phyloP scores from a whole-genome alignment of 1,140 invertebrate genomes.

The Ephestia elutella region DNA sequence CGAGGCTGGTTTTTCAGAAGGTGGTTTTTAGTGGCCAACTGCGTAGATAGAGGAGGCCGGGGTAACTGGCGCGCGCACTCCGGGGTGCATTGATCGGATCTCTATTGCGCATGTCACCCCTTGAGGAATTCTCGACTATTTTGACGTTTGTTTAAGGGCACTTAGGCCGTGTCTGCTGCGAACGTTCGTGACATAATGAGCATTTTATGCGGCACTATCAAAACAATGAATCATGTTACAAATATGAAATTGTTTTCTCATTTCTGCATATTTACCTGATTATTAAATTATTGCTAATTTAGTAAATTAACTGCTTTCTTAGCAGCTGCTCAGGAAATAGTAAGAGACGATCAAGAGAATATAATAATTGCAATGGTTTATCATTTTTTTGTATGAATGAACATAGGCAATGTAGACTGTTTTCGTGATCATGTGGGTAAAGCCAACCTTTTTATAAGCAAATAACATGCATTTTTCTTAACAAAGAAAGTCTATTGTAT shows the following conservation, averaged over 20 bases:
- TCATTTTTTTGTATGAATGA: too few relatives aligned
- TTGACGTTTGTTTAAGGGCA: conserved; percentile 53
- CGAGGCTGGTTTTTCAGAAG: conserved; percentile 42
- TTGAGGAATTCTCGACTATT: conserved; percentile 47
- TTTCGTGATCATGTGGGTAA: not conserved
- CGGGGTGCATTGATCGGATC: conserved; percentile 63
- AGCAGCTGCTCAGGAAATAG: too few relatives aligned
- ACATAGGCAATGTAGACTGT: not conserved
- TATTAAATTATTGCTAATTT: too few relatives aligned
- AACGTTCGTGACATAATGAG: conserved; percentile 1
- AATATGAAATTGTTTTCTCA: too few relatives aligned
- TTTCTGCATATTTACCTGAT: too few relatives aligned
- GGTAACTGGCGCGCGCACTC: conserved; percentile 63
- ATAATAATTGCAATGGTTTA: too few relatives aligned
- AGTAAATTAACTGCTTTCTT: too few relatives aligned
- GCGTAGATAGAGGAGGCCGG: conserved; percentile 54
- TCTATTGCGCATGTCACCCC: conserved; percentile 58
- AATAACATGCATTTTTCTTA: not conserved
- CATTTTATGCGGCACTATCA: not conserved
- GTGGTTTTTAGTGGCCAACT: conserved; percentile 61
- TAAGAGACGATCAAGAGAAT: too few relatives aligned
- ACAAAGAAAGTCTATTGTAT: conserved; percentile 4
- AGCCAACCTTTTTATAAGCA: too few relatives aligned
- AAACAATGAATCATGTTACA: not conserved
- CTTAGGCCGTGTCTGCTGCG: conserved; percentile 13